These are phyloP conservation scores for Anoncus sp. DNA, from an alignment of 2,888 invertebrate species.

Conservation along the genomic window DNA sequence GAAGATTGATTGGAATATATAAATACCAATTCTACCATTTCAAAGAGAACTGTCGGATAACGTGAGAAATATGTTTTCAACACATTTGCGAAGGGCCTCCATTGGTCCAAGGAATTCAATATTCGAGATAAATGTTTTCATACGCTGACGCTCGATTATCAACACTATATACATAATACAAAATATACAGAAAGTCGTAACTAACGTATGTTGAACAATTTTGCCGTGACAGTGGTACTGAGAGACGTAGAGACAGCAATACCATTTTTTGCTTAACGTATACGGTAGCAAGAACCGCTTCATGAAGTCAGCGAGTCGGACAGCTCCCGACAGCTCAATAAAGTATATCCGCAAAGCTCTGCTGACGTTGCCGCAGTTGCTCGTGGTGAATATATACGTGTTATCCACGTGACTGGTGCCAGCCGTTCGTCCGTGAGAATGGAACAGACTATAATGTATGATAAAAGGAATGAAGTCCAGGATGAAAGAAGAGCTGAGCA, in stretches of 20 bases:
- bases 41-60: too few species aligned
- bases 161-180: neutral
- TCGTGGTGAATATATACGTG: constrained; percentile 9
- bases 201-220: constrained; percentile 20
- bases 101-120: constrained; percentile 2
- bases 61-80: too few species aligned
- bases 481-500: constrained; percentile 39
- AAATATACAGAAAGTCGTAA: constrained; percentile 10
- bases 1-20: too few species aligned
- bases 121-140: neutral
- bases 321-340: constrained; percentile 53
- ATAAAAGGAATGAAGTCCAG: constrained; percentile 23
- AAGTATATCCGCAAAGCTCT: constrained; percentile 47
- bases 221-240: constrained; percentile 18
- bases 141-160: constrained; percentile 11
- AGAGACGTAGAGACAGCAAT: constrained; percentile 24
- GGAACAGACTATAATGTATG: constrained; percentile 14
- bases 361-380: constrained; percentile 22
- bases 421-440: constrained; percentile 30
- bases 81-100: neutral
- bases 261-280: constrained; percentile 17
- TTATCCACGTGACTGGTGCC: constrained; percentile 30
- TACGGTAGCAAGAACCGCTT: constrained; percentile 58
- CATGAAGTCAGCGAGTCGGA: constrained; percentile 46
- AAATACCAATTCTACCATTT: too few species aligned